These are phyloP conservation scores for Nannospalax galili DNA, from an alignment of 2,113 vertebrate species.

Conservation along the genomic window DNA sequence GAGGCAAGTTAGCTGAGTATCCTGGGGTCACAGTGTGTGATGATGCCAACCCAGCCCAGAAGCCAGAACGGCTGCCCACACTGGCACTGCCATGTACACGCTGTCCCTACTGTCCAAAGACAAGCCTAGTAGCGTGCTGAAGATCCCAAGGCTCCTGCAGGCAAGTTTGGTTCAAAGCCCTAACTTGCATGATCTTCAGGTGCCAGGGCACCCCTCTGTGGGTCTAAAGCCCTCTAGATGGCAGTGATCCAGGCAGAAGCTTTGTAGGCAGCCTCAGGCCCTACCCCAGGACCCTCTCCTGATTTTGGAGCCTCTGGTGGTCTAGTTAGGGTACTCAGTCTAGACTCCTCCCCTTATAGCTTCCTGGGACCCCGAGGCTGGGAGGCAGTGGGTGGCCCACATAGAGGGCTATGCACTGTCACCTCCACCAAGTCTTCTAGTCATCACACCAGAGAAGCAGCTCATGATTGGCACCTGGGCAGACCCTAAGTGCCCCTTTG, in stretches of 20 bases:
- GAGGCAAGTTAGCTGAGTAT: not conserved
- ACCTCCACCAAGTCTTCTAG: not conserved
- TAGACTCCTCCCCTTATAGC: not conserved
- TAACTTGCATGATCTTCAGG: no score
- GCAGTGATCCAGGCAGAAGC: no score
- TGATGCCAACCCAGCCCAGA: fast-evolving
- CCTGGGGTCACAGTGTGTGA: fast-evolving
- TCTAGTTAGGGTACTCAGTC: not conserved
- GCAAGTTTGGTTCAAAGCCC: not conserved
- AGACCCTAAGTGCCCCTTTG: not conserved
- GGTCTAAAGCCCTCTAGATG: not conserved
- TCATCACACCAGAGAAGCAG: not conserved
- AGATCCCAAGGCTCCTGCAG: not conserved
- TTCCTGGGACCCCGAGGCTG: not conserved
- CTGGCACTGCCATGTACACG: not conserved
- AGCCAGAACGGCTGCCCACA: not conserved
- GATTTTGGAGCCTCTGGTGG: no score
- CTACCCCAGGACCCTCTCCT: no score
- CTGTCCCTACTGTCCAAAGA: not conserved
- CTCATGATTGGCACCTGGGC: not conserved
- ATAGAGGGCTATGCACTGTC: fast-evolving
- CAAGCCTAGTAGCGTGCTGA: no score
- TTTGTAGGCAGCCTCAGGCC: fast-evolving
- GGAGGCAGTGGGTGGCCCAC: not conserved
- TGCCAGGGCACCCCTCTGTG: no score